Evolutionary conservation across 2,113 vertebrate species (phyloP).

Genomic region (Boleophthalmus pectinirostris): DNA sequence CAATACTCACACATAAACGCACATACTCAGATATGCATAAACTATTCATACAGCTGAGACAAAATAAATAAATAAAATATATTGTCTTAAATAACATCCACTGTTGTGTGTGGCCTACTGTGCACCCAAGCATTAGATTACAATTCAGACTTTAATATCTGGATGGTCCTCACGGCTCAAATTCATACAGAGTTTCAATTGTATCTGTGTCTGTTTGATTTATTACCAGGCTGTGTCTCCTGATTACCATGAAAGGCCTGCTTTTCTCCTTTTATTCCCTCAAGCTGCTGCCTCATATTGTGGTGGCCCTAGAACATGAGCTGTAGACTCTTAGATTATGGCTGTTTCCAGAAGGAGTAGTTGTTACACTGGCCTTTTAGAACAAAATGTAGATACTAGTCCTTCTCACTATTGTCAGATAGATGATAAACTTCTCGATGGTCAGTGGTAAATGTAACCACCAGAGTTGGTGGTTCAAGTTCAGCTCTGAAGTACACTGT

Average conservation of each 20-base stretch:
- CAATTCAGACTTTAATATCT: conserved; percentile 68
- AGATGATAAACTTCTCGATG: background rate
- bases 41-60: conserved; percentile 10
- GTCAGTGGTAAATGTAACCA: background rate
- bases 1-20: background rate
- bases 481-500: no score
- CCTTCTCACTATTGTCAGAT: conserved; percentile 11
- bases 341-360: conserved; percentile 23
- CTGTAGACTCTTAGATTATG: conserved; percentile 19
- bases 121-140: conserved; percentile 60
- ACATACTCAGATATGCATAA: background rate
- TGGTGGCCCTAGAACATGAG: conserved; percentile 31
- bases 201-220: conserved; percentile 75
- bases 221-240: conserved; percentile 63
- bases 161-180: conserved; percentile 63
- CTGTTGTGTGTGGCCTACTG: conserved; percentile 21
- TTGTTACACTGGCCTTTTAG: conserved; percentile 2
- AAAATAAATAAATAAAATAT: conserved; percentile 58
- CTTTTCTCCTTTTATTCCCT: conserved; percentile 30
- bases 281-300: conserved; percentile 43
- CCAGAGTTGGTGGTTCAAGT: background rate
- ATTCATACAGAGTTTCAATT: conserved; percentile 69
- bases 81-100: conserved; percentile 27
- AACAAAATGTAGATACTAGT: no score
- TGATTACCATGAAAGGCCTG: conserved; percentile 63